Conservation (phyloP, 2,888 invertebrate species). For the Agriopis aurantiaria region DNA sequence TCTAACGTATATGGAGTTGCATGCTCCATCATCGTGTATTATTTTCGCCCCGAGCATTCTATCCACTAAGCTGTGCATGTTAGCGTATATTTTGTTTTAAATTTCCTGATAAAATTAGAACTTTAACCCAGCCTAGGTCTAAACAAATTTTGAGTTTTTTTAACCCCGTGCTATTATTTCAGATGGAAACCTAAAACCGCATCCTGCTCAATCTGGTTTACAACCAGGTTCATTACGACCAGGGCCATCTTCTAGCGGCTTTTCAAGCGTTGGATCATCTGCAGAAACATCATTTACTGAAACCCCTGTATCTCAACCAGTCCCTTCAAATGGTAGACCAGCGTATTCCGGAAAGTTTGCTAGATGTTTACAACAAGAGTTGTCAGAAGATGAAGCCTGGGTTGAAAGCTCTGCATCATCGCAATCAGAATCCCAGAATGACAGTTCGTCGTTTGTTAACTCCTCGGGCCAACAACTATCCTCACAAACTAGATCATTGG, state of each 20-base stretch:
- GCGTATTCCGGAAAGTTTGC: background rate
- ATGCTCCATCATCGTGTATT: no score
- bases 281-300: background rate
- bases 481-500: background rate
- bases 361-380: background rate
- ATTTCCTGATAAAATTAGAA: no score
- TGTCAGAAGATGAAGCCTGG: slow-evolving; percentile 51
- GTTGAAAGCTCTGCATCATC: background rate
- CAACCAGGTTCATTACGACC: background rate
- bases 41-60: no score
- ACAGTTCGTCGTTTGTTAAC: background rate
- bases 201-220: background rate
- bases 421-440: background rate
- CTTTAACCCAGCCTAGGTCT: no score
- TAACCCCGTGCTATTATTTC: background rate
- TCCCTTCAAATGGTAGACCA: background rate
- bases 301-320: background rate
- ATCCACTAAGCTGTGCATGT: no score
- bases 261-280: background rate
- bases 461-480: background rate
- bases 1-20: no score
- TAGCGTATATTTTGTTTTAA: no score
- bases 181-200: background rate
- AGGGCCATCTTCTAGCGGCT: background rate
- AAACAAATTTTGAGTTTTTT: no score